phyloP scores from a whole-genome alignment of 2,113 vertebrate genomes.

The Mirounga angustirostris region DNA sequence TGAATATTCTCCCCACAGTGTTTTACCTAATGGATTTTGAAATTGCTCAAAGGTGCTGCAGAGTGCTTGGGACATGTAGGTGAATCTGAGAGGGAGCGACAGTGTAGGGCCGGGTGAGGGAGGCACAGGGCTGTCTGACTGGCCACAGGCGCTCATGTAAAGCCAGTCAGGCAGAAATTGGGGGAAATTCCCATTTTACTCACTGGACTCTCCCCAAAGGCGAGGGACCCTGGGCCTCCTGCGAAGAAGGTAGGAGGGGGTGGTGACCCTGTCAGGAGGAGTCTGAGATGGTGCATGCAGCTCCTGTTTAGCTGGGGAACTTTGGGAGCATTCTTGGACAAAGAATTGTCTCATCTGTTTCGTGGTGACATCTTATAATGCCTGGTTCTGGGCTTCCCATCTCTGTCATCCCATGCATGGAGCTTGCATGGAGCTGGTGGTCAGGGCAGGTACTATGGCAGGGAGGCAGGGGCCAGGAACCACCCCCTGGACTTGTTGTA shows the following conservation, averaged over 20 bases:
- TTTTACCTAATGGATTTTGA: not conserved
- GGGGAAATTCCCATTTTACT: not conserved
- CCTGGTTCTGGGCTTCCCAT: not conserved
- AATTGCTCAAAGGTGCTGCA: not conserved
- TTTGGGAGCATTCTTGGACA: too few relatives aligned
- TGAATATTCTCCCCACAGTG: not conserved
- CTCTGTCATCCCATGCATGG: too few relatives aligned
- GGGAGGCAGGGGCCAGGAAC: not conserved
- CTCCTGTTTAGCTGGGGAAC: not conserved
- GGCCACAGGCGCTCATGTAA: not conserved
- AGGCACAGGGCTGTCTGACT: not conserved
- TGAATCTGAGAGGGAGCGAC: not conserved
- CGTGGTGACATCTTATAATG: not conserved
- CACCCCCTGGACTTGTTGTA: too few relatives aligned
- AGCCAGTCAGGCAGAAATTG: not conserved
- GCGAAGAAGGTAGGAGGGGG: too few relatives aligned
- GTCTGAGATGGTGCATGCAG: too few relatives aligned
- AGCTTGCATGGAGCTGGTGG: not conserved
- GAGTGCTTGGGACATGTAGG: not conserved
- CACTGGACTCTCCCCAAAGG: not conserved
- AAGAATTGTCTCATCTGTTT: too few relatives aligned
- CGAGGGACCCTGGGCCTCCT: not conserved
- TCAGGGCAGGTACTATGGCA: not conserved
- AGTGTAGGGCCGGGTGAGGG: not conserved
- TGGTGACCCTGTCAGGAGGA: too few relatives aligned